Evolutionary conservation across 2,888 invertebrate species (phyloP), one percentile per base, ranked within the genome.

Genomic region (Acleris cristana): DNA sequence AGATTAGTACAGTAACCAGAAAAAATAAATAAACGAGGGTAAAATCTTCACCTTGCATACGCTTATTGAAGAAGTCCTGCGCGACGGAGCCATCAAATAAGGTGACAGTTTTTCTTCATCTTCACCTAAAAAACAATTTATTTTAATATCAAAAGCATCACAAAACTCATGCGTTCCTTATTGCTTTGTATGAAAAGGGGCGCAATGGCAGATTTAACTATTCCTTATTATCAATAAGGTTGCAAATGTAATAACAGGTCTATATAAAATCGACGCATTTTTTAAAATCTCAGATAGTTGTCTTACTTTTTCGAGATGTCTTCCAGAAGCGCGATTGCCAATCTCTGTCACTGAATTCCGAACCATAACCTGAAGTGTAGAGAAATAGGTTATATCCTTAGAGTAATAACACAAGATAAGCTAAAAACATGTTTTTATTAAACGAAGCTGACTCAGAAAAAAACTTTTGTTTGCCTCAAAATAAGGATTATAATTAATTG

Each of bases 291-390:
- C 2, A 18, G 8, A 12, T 19, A 7, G 23, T 57, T 61, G 53
- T 71, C 85, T 87, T 82, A 92, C 92, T 91, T 80, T 85, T 90
- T 58, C 88, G 79, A 0, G 90, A 88, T 74, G 94, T 93, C 78
- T 94, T 94, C 96, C 96, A 96, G 77, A 94, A 90, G 40, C 89
- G 78, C 2, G 94, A 85, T 72, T 95, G 95, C 87, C 95, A 93
- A 71, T 95, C 95, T 69, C 95, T 89, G 70, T 96, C 96, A 77
- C 96, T 96, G 83, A 95, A 94, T 86, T 96, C 96, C 14, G 96
- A 96, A 69, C 96, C 96, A 74, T 96, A 96, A 64, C 96, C 96
- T 93, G 93, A 73, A 78, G 76, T 69, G 69, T 69, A 72, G 73
- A 69, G 34, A 10, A 10, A 34, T 34, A 30, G 30, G 8, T 8